Evolutionary conservation across 2,113 vertebrate species (phyloP), one percentile per base, ranked within the genome.

Genomic region (Stercorarius parasiticus): DNA sequence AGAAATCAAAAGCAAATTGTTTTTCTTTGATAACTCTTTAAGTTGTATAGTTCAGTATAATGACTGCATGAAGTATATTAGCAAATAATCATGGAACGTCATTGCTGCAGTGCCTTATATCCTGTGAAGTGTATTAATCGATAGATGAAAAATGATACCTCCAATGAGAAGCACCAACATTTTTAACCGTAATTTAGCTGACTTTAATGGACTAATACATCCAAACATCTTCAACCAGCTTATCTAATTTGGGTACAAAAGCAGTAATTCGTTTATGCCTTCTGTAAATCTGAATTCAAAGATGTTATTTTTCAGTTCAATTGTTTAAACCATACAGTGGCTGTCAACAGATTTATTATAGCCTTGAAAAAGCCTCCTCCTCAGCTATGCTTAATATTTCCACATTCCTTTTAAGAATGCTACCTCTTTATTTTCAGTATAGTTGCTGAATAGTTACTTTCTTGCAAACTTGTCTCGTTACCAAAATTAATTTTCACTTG

Each of bases 1-100:
- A 85, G 36, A 85, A 94, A 82, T 96, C 52, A 90, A 96, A 97
- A 82, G 95, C 84, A 93, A 96, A 93, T 88, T 90, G 76, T 94
- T 96, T 95, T 88, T 55, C 59, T 93, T 94, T 95, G 88, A 94
- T 94, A 93, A 64, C 22, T 71, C 32, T 23, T n/a, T 32, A 29
- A 76, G 17, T 93, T 88, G 26, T 82, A 42, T 52, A 29, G 40
- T 55, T 93, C 49, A 49, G 4, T 49, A 13, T 55, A 81, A 78
- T 64, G 32, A 34, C 59, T 88, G 21, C 36, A 11, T 74, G 26
- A 81, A 64, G 14, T 67, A 12, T 43, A 40, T 56, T 83, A 83
- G 38, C 47, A 88, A 92, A 88, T 43, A 10, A 34, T 93, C 6
- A 9, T 23, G 42, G 92, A 81, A 43, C 84, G 56, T 56, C 25